Evolutionary conservation across 2,797 vertebrate species (phyloP).

Genomic region (Gorsachius magnificus): DNA sequence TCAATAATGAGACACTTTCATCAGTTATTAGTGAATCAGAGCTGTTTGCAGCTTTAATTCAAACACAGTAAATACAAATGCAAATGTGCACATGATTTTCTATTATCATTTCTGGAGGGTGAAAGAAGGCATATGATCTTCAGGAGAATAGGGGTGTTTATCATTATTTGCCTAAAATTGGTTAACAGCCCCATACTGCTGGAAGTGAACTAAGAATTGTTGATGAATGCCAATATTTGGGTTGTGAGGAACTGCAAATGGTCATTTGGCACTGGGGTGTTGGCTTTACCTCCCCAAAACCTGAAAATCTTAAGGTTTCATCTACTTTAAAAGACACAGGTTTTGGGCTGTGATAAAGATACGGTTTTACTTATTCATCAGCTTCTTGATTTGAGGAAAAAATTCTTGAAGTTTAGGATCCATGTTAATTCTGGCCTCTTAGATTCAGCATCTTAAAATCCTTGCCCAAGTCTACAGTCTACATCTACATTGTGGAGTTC

Average conservation of each 20-base stretch:
- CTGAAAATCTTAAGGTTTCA: not conserved
- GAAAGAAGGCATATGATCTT: conserved; percentile 48
- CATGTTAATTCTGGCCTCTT: not conserved
- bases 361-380: not conserved
- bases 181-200: not conserved
- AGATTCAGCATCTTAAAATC: not conserved
- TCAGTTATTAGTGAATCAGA: conserved; percentile 63
- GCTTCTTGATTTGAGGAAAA: not conserved
- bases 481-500: not conserved
- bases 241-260: not conserved
- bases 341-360: not conserved
- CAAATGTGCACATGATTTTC: conserved; percentile 51
- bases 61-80: conserved; percentile 62
- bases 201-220: not conserved
- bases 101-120: conserved; percentile 46
- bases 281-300: not conserved
- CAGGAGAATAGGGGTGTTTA: conserved; percentile 14
- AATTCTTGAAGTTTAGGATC: not conserved
- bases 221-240: not conserved
- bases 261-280: not conserved
- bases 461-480: not conserved
- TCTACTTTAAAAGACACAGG: not conserved
- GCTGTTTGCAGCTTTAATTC: conserved; percentile 56
- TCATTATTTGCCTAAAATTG: not conserved
- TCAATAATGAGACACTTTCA: conserved; percentile 59